These are phyloP conservation scores for Staurois parvus DNA, from an alignment of 2,797 vertebrate species.

Conservation along the genomic window DNA sequence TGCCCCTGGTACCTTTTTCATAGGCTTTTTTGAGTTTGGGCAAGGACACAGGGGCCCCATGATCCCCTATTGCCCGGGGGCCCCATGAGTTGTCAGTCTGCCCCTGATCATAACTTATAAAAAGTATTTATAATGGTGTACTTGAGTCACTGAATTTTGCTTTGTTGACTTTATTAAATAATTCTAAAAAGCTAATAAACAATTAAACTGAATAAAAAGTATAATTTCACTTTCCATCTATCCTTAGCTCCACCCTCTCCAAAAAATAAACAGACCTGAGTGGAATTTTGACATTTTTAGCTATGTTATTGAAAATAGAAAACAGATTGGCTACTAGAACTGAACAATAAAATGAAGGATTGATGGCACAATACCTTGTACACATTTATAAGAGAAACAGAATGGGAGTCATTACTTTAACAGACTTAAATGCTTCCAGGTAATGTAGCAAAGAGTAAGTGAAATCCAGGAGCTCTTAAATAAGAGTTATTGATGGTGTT, in stretches of 20 bases:
- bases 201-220: background rate
- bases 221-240: background rate
- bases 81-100: no score
- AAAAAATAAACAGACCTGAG: background rate
- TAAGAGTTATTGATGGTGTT: background rate
- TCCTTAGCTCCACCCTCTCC: background rate
- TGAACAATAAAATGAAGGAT: background rate
- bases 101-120: no score
- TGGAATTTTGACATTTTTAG: background rate
- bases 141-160: no score
- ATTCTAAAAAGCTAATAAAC: no score
- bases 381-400: background rate
- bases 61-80: no score
- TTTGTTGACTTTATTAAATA: no score
- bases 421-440: background rate
- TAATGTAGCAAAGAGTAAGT: conserved; percentile 6
- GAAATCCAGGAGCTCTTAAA: conserved; percentile 1
- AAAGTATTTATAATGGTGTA: no score
- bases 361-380: background rate
- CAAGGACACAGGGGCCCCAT: no score
- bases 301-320: background rate
- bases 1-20: no score
- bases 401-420: background rate
- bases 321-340: background rate
- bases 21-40: no score